Evolutionary conservation across 1,140 invertebrate genomes (phyloP).

Genomic region (Nixonia krombeini): DNA sequence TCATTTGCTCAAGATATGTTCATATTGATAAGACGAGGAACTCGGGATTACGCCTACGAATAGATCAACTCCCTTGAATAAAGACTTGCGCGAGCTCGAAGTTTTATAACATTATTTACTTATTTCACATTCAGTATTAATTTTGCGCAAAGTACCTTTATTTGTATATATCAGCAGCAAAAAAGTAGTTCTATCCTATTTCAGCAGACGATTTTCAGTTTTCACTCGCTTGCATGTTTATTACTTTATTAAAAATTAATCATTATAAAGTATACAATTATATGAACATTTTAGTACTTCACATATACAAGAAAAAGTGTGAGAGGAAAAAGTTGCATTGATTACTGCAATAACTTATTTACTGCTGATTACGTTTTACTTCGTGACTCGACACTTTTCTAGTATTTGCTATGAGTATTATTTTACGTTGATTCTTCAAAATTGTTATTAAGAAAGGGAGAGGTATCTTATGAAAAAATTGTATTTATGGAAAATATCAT

Average conservation of each 20-base stretch:
- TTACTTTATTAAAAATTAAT: too few species aligned
- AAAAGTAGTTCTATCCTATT: not conserved
- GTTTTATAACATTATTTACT: constrained; percentile 4
- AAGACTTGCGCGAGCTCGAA: not conserved
- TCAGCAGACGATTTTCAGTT: not conserved
- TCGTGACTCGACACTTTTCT: too few species aligned
- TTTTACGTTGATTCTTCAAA: not conserved
- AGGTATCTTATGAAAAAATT: not conserved
- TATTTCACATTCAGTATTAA: constrained; percentile 37
- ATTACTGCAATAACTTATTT: not conserved
- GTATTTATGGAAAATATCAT: too few species aligned
- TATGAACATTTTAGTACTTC: too few species aligned
- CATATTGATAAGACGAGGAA: constrained; percentile 4
- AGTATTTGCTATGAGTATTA: not conserved
- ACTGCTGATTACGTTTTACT: too few species aligned
- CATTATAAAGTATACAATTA: too few species aligned
- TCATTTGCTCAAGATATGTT: constrained; percentile 33
- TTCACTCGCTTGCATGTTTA: not conserved
- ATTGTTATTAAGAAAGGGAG: constrained; percentile 8
- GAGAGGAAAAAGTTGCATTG: too few species aligned
- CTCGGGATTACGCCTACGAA: constrained; percentile 1
- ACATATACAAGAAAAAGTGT: too few species aligned
- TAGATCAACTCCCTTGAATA: not conserved
- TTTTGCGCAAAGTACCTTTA: not conserved
- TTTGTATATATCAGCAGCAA: not conserved